phyloP scores from a whole-genome alignment of 2,113 vertebrate genomes.

The Pollachius pollachius region DNA sequence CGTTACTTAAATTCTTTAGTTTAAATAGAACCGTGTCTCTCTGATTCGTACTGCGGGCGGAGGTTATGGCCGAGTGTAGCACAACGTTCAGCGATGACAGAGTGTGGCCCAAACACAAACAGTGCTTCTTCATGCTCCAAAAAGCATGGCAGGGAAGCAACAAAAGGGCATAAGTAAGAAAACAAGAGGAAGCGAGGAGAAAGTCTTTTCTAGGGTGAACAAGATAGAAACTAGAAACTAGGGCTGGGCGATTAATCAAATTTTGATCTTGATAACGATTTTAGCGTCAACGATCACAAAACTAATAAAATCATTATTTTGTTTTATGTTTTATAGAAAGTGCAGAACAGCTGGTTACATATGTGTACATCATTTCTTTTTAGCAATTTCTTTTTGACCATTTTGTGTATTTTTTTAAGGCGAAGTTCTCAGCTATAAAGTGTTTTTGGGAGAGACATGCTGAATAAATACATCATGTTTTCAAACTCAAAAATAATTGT shows the following conservation, averaged over 20 bases:
- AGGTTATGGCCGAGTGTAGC: conserved; percentile 17
- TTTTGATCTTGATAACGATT: too few relatives aligned
- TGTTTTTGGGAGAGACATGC: too few relatives aligned
- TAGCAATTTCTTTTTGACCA: too few relatives aligned
- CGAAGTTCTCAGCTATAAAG: too few relatives aligned
- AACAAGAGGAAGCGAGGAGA: not conserved
- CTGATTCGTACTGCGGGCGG: conserved; percentile 38
- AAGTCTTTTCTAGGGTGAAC: not conserved
- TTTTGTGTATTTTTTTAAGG: too few relatives aligned
- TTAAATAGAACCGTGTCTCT: conserved; percentile 4
- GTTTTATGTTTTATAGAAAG: too few relatives aligned
- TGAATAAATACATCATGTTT: too few relatives aligned
- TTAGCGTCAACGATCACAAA: too few relatives aligned
- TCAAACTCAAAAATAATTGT: too few relatives aligned
- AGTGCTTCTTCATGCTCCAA: conserved; percentile 57
- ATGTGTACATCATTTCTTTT: too few relatives aligned
- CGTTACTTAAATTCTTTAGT: not conserved
- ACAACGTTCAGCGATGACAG: conserved; percentile 34
- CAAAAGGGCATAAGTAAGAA: not conserved
- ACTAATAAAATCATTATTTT: too few relatives aligned
- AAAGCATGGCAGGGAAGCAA: conserved; percentile 43
- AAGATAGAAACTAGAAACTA: not conserved
- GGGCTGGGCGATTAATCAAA: not conserved
- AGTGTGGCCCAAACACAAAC: conserved; percentile 32
- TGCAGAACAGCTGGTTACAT: too few relatives aligned